phyloP scores from a whole-genome alignment of 1,140 invertebrate genomes.

The Chymomyza costata region DNA sequence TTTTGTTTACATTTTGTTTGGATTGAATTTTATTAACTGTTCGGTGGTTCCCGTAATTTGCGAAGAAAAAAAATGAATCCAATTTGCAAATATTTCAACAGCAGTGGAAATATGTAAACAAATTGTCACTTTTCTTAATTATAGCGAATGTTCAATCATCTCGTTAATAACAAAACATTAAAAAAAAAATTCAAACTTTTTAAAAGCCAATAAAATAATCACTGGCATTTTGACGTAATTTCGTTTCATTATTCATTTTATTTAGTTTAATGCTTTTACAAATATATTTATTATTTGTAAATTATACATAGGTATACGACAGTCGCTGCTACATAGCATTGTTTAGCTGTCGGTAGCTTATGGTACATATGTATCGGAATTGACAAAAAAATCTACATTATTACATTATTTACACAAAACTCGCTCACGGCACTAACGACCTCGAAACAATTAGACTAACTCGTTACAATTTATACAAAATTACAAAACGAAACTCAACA shows the following conservation, averaged over 20 bases:
- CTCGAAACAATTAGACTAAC: conserved; percentile 2
- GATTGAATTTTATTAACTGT: neutral
- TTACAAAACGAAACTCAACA: conserved; percentile 66
- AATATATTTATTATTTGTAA: conserved; percentile 62
- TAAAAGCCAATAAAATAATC: conserved; percentile 15
- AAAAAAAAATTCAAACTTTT: too few relatives aligned
- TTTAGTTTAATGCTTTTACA: conserved; percentile 51
- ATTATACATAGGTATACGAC: conserved; percentile 58
- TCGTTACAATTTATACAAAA: conserved; percentile 55
- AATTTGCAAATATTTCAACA: too few relatives aligned
- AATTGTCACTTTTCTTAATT: conserved; percentile 29
- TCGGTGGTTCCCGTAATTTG: conserved; percentile 28
- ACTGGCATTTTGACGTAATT: conserved; percentile 40
- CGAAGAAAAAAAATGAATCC: neutral
- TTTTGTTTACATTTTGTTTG: too few relatives aligned
- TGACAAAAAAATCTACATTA: too few relatives aligned
- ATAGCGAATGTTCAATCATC: conserved; percentile 31
- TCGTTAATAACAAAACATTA: conserved; percentile 32
- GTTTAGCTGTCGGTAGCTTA: conserved; percentile 23
- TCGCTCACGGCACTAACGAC: conserved; percentile 11
- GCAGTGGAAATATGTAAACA: too few relatives aligned
- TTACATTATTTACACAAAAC: conserved; percentile 63
- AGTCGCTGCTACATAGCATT: conserved; percentile 28
- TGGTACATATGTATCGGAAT: conserved; percentile 30
- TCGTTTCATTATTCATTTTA: conserved; percentile 51